Evolutionary conservation across 2,888 invertebrate species (phyloP), one percentile per base, ranked within the genome.

Genomic region (Hipparchia sbordonii): DNA sequence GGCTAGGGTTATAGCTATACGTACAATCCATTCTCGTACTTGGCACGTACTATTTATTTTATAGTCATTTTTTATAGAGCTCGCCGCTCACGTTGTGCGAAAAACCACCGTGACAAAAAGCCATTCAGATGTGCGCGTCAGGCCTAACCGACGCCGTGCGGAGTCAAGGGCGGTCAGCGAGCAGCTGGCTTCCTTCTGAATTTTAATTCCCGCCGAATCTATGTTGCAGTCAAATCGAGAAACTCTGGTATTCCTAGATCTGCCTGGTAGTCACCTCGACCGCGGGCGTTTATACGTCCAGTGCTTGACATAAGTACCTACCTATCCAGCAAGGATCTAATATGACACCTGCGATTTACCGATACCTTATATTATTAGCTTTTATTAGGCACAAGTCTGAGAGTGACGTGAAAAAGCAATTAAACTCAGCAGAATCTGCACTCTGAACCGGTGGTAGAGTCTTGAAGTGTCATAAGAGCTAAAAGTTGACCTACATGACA

Each of bases 161-260:
- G 80, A 90, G 91, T 91, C 92, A 92, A 91, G 92, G 92, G 88
- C 92, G 91, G 90, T 87, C 90, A 86, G 66, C 75, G 71, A 78
- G 82, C 88, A 88, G 87, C 87, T 88, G 88, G 87, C 85, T 91
- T 89, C 88, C 87, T 87, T 82, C 85, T 87, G 84, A 90, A 89
- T 90, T 87, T 86, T 85, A 90, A 89, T 87, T 85, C 82, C 76
- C 78, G 78, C 80, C 82, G 84, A 87, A 84, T 86, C 83, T 57
- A 57, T 57, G 57, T 13, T 23, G 57, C 13, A 57, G 57, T 6
- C 13, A 23, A 23, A 57, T 3, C 13, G 13, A 13, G 23, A 23
- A 52, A 57, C 57, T 57, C 23, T 8, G 57, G 8, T 7, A 13
- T 8, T 13, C 23, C 57, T 57, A 57, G 1, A 8, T 57, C 13